Evolutionary conservation across 2,888 invertebrate species (phyloP).

Genomic region (Eilema caniola): DNA sequence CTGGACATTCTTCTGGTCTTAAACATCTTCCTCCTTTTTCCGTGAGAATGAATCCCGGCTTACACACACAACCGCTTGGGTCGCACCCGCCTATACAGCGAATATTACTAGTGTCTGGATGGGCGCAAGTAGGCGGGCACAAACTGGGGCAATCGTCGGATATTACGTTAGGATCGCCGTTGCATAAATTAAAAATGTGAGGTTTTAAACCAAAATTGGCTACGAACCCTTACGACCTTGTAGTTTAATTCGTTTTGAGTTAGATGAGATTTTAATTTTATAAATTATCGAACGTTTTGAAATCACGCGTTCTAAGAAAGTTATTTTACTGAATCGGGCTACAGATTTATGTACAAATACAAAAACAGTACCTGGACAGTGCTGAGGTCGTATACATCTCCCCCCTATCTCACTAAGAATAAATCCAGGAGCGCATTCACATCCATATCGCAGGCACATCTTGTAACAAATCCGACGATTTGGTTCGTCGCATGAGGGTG

Average conservation of each 20-base stretch:
- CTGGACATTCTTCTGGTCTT: conserved; percentile 12
- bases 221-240: too few relatives aligned
- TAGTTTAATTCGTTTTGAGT: too few relatives aligned
- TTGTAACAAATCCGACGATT: conserved; percentile 33
- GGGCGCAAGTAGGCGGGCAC: conserved; percentile 23
- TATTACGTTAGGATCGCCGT: conserved; percentile 23
- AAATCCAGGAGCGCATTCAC: conserved; percentile 33
- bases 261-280: too few relatives aligned
- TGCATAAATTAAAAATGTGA: too few relatives aligned
- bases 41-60: conserved; percentile 14
- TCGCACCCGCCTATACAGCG: conserved; percentile 18
- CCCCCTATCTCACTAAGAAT: conserved; percentile 21
- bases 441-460: conserved; percentile 25
- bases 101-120: neutral
- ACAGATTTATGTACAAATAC: neutral
- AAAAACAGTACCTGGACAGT: conserved; percentile 36
- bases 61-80: conserved; percentile 28
- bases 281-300: too few relatives aligned
- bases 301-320: too few relatives aligned
- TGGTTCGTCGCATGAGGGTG: conserved; percentile 43
- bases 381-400: conserved; percentile 24
- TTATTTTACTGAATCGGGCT: too few relatives aligned
- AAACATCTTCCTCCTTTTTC: conserved; percentile 14
- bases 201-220: too few relatives aligned
- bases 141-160: conserved; percentile 8